These are phyloP conservation scores for Prunella fulvescens DNA, from an alignment of 2,113 vertebrate species.

Conservation along the genomic window DNA sequence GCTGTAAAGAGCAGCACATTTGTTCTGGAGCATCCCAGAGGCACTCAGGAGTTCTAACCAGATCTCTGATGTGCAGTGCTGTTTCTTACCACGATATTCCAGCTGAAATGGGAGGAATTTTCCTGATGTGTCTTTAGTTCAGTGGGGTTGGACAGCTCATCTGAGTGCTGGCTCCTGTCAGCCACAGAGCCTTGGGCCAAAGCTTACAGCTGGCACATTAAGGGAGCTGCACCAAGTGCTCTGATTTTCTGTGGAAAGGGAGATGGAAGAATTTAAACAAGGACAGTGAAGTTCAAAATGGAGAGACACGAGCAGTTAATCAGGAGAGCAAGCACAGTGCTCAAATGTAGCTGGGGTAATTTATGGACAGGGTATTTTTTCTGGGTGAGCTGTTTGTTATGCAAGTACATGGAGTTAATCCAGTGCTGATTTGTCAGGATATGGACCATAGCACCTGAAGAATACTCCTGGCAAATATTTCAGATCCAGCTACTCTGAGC, in stretches of 20 bases:
- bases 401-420: neutral
- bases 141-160: neutral
- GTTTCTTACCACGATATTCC: neutral
- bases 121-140: neutral
- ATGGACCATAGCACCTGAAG: neutral
- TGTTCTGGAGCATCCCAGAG: neutral
- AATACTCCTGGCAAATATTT: slow-evolving; percentile 11
- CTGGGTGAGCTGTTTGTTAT: neutral
- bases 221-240: neutral
- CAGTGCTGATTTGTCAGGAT: neutral
- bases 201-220: neutral
- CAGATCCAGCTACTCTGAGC: neutral
- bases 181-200: neutral
- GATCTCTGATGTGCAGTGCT: neutral
- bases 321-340: neutral
- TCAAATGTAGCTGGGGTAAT: neutral
- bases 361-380: neutral
- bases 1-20: neutral
- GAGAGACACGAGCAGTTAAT: neutral
- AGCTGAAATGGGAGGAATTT: neutral
- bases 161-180: neutral
- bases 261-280: neutral
- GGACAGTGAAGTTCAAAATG: neutral
- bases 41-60: neutral
- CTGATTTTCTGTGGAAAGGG: neutral